phyloP scores from a whole-genome alignment of 2,797 vertebrate species.

The Lophotriccus pileatus region DNA sequence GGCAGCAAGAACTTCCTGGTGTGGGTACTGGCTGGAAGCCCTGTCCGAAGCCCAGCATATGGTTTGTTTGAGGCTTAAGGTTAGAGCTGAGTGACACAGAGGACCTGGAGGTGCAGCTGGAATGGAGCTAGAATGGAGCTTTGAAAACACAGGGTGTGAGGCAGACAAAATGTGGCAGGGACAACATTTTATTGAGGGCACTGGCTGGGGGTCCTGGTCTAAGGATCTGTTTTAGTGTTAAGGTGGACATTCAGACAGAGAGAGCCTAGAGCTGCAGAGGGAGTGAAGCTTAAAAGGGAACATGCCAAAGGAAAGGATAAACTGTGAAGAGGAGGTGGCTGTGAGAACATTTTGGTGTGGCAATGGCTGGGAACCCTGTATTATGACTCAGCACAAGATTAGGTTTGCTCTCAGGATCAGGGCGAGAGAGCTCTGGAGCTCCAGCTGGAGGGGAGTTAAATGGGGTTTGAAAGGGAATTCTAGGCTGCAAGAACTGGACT shows the following conservation, averaged over 20 bases:
- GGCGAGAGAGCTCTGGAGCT: neutral
- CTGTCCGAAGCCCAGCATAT: neutral
- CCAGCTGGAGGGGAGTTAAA: neutral
- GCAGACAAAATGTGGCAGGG: neutral
- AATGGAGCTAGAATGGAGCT: neutral
- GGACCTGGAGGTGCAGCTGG: neutral
- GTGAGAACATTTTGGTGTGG: neutral
- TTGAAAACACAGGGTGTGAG: neutral
- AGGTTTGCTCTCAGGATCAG: neutral
- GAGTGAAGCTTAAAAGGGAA: neutral
- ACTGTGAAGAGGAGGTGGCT: neutral
- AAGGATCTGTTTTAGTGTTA: neutral
- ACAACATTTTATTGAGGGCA: neutral
- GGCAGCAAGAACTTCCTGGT: conserved; percentile 7
- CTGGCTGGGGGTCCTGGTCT: neutral
- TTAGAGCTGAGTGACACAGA: neutral
- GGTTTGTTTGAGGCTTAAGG: neutral
- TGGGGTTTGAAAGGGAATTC: neutral
- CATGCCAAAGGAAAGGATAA: neutral
- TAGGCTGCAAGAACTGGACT: neutral
- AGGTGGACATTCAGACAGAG: neutral
- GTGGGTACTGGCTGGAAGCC: neutral
- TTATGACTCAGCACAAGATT: neutral
- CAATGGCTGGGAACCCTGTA: neutral
- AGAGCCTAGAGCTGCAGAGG: neutral